Base-by-base conservation (phyloP, 1,140 invertebrate species). In the Sitodiplosis mosellana region DNA sequence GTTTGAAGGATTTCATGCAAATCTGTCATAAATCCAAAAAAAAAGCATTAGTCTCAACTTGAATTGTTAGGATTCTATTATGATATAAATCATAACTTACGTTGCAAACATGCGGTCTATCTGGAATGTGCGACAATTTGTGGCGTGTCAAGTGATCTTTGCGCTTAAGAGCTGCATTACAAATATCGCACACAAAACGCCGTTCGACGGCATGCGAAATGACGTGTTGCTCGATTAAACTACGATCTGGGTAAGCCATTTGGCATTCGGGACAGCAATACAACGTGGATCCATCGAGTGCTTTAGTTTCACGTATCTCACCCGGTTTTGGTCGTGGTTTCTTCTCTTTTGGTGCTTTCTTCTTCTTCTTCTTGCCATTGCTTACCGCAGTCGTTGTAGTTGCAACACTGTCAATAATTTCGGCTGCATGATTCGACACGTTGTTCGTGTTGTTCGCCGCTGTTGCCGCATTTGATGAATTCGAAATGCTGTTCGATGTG, bases 231-330 rank as follows among this genome's bases (percentile, higher is more conserved):
- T 88, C 83, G 21, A 87, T 67, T 19, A 86, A 60, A 48, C 81
- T 81, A 51, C 83, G 76, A 60, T 87, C 83, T 1, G 83, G 82
- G 60, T 87, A 86, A 22, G 83, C 80, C 83, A 87, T 81, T 59
- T 89, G 82, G 59, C 85, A 87, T 58, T 87, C 83, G 1, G 84
- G 83, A 60, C 84, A 87, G 57, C 84, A 87, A 58, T 85, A 87
- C 1, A 88, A 61, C 0, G 83, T 84, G 8, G 82, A 83, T 14
- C 85, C 84, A 54, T 87, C 84, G 37, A 87, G 61, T 6, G 83
- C 83, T 21, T 83, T 86, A 0, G 83, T 84, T 19, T 87, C 69
- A 47, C 81, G 71, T 54, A 86, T 85, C 65, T 87, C 83, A 22
- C 83, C 83, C 0, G 84, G 83, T 58, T 85, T 86, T 0, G 75